Evolutionary conservation across 2,888 invertebrate genomes (phyloP), one percentile per base, ranked within the genome.

Genomic region (Drosophila gaucha): DNA sequence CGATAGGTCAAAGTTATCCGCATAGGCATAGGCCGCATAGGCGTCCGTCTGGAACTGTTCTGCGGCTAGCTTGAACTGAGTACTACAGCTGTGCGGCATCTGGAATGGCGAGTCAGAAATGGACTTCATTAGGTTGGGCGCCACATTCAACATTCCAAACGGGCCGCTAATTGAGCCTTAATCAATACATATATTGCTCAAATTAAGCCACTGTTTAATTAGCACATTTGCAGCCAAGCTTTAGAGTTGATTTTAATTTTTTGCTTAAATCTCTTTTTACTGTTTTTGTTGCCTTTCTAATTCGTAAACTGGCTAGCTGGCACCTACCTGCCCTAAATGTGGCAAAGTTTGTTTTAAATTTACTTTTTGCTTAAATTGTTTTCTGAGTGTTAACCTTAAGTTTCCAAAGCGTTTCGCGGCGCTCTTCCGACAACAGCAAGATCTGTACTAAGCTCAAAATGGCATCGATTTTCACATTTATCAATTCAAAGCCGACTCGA

Each of bases 1-100:
- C 18, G 96, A 95, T 76, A 95, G 91, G 90, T 95, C 95, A 90
- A 95, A 95, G 78, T 93, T 94, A 82, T 95, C 94, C 50, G 95
- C 94, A 78, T 91, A 91, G 52, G 87, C 86, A 74, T 91, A 92
- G 38, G 86, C 84, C 33, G 89, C 72, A 74, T 86, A 92, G 47
- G 51, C 22, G 51, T 51, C 89, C 80, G 74, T 91, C 91, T 66
- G 66, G 52, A 82, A 88, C 41, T 75, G 69, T 62, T 78, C 77
- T 71, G 78, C 35, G 80, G 69, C 71, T 33, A 80, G 44, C 51
- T 88, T 84, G 16, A 80, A 86, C 26, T 85, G 65, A 38, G 51
- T 71, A 51, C 60, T 38, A 14, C 62, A 62, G 63, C 47, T 74
- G 54, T 86, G 79, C 69, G 89, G 75, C 89, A 89, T 89, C 89